Evolutionary conservation across 2,888 invertebrate genomes (phyloP).

Genomic region (Harpagoxenus sublaevis): DNA sequence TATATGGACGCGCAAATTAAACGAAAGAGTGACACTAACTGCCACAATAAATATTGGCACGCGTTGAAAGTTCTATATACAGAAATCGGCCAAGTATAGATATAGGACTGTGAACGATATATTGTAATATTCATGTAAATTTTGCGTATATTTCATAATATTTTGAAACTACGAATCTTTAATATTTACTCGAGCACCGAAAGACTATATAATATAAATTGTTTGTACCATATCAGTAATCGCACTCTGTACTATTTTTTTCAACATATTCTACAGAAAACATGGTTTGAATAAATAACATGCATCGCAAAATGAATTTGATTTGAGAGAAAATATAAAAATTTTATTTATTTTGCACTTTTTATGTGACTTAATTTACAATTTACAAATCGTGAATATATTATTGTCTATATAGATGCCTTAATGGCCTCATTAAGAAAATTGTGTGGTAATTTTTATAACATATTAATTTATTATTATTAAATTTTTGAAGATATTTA

Average conservation of each 20-base stretch:
- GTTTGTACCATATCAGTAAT: slow-evolving; percentile 11
- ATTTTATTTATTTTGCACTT: neutral
- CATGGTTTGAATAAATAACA: neutral
- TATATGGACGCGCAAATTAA: neutral
- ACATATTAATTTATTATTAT: neutral
- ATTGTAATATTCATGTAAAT: neutral
- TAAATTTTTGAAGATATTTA: slow-evolving; percentile 6
- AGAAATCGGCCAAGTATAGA: neutral
- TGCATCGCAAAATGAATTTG: neutral
- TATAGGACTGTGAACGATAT: neutral
- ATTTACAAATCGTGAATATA: neutral
- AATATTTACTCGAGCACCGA: neutral
- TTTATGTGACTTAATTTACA: neutral
- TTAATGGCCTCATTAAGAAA: neutral
- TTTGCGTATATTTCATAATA: neutral
- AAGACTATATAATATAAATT: neutral
- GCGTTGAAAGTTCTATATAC: neutral
- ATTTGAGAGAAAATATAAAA: neutral
- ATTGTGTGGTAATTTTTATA: neutral
- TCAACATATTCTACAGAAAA: neutral
- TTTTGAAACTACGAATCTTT: neutral
- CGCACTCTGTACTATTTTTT: neutral
- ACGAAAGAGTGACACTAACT: slow-evolving; percentile 3
- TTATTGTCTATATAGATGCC: neutral
- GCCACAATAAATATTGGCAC: neutral